These are phyloP conservation scores for Drosophila sechellia DNA, from an alignment of 1,140 invertebrate genomes.

Conservation along the genomic window DNA sequence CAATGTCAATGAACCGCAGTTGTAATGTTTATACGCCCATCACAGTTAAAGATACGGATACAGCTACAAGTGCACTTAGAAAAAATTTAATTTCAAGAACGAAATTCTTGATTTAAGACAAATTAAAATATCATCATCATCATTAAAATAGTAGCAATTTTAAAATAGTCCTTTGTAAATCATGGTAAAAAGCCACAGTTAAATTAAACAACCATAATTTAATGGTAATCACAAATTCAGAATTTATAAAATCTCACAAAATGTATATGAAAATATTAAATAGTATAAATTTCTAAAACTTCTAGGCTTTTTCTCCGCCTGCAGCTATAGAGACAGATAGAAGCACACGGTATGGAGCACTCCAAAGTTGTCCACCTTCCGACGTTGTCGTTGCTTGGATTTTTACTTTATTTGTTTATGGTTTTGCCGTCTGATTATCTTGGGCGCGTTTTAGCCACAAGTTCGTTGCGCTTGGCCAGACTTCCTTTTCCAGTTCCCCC, in stretches of 20 bases:
- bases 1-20: slow-evolving; percentile 77
- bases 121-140: too few relatives aligned
- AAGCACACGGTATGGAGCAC: slow-evolving; percentile 16
- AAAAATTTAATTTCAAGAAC: neutral
- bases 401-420: slow-evolving; percentile 82
- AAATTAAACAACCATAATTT: too few relatives aligned
- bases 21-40: slow-evolving; percentile 56
- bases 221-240: too few relatives aligned
- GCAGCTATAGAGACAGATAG: slow-evolving; percentile 33
- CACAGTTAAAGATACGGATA: slow-evolving; percentile 47
- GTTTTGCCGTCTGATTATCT: slow-evolving; percentile 78
- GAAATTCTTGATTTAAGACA: neutral
- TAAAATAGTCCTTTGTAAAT: too few relatives aligned
- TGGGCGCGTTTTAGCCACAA: slow-evolving; percentile 75
- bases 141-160: too few relatives aligned
- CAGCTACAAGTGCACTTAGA: slow-evolving; percentile 9
- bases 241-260: too few relatives aligned
- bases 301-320: slow-evolving; percentile 7
- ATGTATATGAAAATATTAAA: too few relatives aligned
- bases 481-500: slow-evolving; percentile 5
- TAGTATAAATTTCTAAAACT: neutral
- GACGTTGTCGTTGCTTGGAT: slow-evolving; percentile 61
- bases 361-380: slow-evolving; percentile 58
- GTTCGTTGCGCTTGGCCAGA: slow-evolving; percentile 78
- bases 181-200: too few relatives aligned